These are phyloP conservation scores for Oncorhynchus mykiss DNA, from an alignment of 2,113 vertebrate species.

Conservation along the genomic window DNA sequence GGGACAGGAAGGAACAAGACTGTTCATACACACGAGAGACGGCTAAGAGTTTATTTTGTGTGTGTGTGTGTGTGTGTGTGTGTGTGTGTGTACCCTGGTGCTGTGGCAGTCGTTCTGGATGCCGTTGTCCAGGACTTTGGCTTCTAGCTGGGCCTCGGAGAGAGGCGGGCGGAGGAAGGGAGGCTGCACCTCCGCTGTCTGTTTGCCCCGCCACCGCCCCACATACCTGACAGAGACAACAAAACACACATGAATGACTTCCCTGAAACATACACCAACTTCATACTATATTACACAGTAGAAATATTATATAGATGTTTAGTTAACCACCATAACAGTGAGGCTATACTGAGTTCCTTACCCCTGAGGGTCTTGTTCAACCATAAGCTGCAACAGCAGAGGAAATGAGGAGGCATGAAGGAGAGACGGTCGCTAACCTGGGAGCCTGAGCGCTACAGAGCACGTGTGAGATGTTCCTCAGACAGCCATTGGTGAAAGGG, in stretches of 20 bases:
- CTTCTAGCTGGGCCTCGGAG: constrained; percentile 79
- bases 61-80: neutral
- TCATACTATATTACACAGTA: neutral
- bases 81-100: constrained; percentile 75
- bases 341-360: neutral
- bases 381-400: neutral
- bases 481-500: constrained; percentile 94
- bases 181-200: constrained; percentile 82
- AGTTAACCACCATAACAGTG: neutral
- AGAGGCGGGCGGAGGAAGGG: constrained; percentile 87
- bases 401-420: neutral
- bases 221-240: constrained; percentile 77
- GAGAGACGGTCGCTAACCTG: constrained; percentile 74
- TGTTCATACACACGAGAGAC: neutral
- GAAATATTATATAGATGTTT: too few relatives aligned
- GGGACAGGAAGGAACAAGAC: neutral
- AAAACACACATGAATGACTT: neutral
- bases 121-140: constrained; percentile 93
- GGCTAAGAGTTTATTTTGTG: neutral
- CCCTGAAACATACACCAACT: neutral
- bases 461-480: constrained; percentile 88
- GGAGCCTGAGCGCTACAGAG: constrained; percentile 94
- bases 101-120: constrained; percentile 90
- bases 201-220: constrained; percentile 80
- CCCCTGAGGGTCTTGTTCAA: neutral